Evolutionary conservation across 2,113 vertebrate species (phyloP).

Genomic region (Formicarius rufipectus): DNA sequence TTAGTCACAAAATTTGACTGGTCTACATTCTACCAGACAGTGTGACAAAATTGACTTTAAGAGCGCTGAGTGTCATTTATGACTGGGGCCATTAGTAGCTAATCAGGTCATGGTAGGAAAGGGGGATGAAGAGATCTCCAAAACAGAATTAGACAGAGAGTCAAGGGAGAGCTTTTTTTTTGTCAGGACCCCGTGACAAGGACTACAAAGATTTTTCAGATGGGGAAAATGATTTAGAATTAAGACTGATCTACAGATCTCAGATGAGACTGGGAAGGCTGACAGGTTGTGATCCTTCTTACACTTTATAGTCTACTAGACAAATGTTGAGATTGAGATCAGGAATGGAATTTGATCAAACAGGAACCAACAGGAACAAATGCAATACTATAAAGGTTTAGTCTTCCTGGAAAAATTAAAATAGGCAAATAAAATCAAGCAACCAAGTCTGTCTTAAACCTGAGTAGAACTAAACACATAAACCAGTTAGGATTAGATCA

Average conservation of each 20-base stretch:
- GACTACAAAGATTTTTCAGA: background rate
- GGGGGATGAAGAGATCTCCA: background rate
- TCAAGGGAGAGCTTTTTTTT: background rate
- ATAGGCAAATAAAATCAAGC: background rate
- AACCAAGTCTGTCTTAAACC: background rate
- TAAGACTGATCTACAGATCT: background rate
- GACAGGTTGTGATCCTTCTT: rapidly evolving
- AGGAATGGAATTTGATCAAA: background rate
- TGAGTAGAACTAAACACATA: background rate
- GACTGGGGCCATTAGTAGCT: background rate
- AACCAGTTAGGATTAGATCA: background rate
- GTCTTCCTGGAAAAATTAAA: background rate
- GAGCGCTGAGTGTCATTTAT: background rate
- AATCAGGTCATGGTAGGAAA: background rate
- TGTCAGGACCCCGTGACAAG: background rate
- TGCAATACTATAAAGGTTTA: background rate
- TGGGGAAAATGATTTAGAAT: background rate
- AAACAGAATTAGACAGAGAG: background rate
- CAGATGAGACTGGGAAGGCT: background rate
- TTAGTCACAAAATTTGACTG: background rate
- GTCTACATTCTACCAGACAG: background rate
- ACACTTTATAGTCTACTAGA: background rate
- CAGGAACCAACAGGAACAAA: background rate
- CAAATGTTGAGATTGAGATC: background rate
- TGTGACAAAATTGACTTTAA: background rate